A percentile compares a stretch with the other conserved stretches of the same genome.
Evolutionary conservation across 2,113 vertebrate species (phyloP).

Genomic region (Sylvietta virens): DNA sequence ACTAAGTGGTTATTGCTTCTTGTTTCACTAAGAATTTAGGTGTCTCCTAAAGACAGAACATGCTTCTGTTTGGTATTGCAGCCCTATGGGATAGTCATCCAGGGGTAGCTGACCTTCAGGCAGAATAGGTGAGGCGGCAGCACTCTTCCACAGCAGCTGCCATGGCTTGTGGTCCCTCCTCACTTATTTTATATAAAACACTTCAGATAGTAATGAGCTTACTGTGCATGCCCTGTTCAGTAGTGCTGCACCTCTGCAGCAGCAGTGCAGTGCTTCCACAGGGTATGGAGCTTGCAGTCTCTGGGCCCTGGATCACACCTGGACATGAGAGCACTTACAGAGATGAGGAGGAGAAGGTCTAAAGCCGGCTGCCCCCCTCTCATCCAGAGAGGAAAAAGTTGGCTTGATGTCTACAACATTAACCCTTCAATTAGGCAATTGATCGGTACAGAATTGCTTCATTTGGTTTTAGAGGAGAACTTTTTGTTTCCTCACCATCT

Average conservation of each 20-base stretch:
- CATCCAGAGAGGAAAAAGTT: not conserved
- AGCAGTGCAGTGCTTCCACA: not conserved
- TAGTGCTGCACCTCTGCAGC: not conserved
- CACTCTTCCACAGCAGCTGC: not conserved
- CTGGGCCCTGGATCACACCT: not conserved
- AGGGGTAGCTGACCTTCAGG: not conserved
- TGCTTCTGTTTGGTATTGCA: not conserved
- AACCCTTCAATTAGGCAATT: not conserved
- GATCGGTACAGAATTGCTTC: not conserved
- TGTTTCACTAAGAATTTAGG: not conserved
- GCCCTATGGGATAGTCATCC: fast-evolving
- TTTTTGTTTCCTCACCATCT: not conserved
- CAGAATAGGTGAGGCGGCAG: not conserved
- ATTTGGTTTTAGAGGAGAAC: not conserved
- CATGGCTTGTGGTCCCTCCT: not conserved
- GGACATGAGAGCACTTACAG: not conserved
- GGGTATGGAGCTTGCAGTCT: not conserved
- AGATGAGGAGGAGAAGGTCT: not conserved
- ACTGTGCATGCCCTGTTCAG: fast-evolving
- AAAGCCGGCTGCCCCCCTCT: not conserved
- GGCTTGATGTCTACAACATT: not conserved
- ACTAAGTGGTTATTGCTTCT: not conserved
- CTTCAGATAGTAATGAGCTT: not conserved
- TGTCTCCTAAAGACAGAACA: not conserved
- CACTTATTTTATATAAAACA: fast-evolving